Evolutionary conservation across 2,113 vertebrate species (phyloP).

Genomic region (Fulmarus glacialis): DNA sequence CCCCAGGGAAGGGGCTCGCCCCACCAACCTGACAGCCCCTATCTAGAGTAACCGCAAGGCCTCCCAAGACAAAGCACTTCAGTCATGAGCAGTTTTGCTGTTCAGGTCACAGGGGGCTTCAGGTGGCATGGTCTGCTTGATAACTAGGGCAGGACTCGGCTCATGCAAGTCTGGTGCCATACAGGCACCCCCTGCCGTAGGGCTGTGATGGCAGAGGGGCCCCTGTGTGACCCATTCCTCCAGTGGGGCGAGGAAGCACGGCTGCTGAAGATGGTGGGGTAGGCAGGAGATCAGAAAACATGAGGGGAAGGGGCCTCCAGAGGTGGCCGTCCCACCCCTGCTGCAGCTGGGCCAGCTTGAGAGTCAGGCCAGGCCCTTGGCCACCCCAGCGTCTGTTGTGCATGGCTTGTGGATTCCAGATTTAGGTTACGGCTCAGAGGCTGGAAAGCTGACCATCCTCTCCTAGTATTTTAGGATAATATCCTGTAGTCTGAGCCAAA

Average conservation of each 20-base stretch:
- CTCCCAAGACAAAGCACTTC: neutral
- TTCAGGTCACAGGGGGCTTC: neutral
- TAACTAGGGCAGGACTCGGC: rapidly evolving
- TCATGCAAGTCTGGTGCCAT: rapidly evolving
- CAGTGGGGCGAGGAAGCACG: neutral
- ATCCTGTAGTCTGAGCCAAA: neutral
- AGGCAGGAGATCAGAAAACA: neutral
- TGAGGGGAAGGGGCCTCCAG: neutral
- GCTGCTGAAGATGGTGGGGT: too few relatives aligned
- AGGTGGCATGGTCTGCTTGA: neutral
- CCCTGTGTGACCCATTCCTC: rapidly evolving
- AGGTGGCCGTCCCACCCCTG: neutral
- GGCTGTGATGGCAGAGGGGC: neutral
- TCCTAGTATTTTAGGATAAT: neutral
- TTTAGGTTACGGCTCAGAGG: neutral
- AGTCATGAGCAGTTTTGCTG: rapidly evolving
- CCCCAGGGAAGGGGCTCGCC: rapidly evolving
- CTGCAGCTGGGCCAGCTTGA: neutral
- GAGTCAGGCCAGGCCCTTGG: neutral
- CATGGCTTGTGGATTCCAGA: too few relatives aligned
- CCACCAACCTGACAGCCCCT: rapidly evolving
- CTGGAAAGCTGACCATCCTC: neutral
- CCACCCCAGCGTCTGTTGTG: rapidly evolving
- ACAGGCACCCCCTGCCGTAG: rapidly evolving
- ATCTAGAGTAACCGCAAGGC: neutral